A percentile compares a stretch with the other conserved stretches of the same genome.
Evolutionary conservation across 2,888 invertebrate genomes (phyloP).

Genomic region (Erebia aethiops): DNA sequence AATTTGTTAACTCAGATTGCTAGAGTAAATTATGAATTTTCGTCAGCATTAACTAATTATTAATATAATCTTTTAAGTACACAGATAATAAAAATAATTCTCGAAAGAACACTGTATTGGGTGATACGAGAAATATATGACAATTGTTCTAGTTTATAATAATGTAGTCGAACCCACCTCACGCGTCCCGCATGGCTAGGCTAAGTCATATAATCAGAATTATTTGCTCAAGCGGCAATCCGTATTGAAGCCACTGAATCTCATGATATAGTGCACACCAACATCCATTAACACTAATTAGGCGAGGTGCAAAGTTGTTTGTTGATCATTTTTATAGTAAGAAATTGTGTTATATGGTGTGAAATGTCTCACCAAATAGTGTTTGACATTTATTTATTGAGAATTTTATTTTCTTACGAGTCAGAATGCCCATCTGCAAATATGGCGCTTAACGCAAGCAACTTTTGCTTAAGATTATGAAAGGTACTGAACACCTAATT

Average conservation of each 20-base stretch:
- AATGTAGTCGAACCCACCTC: constrained; percentile 75
- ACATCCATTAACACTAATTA: constrained; percentile 64
- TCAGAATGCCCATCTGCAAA: constrained; percentile 80
- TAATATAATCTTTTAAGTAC: constrained; percentile 51
- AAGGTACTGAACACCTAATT: constrained; percentile 42
- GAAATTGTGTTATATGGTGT: constrained; percentile 81
- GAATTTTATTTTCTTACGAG: constrained; percentile 82
- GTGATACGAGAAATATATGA: constrained; percentile 64
- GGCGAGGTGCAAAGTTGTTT: constrained; percentile 79
- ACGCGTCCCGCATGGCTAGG: constrained; percentile 71
- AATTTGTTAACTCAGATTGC: constrained; percentile 73
- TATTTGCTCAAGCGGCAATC: constrained; percentile 81
- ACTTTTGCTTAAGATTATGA: constrained; percentile 52
- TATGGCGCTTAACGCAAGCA: constrained; percentile 68
- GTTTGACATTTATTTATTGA: constrained; percentile 83
- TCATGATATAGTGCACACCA: constrained; percentile 76
- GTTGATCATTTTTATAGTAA: constrained; percentile 82
- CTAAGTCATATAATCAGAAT: constrained; percentile 62
- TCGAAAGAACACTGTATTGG: constrained; percentile 53
- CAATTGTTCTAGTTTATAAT: constrained; percentile 53
- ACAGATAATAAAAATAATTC: constrained; percentile 58
- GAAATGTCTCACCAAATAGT: constrained; percentile 78
- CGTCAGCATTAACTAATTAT: constrained; percentile 58
- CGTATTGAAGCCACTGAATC: constrained; percentile 77
- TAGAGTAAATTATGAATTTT: constrained; percentile 72